Evolutionary conservation across 64 coral and sea anemone species (phyloP), one percentile per base, ranked within the genome.

Genomic region (Catalaphyllia jardinei): DNA sequence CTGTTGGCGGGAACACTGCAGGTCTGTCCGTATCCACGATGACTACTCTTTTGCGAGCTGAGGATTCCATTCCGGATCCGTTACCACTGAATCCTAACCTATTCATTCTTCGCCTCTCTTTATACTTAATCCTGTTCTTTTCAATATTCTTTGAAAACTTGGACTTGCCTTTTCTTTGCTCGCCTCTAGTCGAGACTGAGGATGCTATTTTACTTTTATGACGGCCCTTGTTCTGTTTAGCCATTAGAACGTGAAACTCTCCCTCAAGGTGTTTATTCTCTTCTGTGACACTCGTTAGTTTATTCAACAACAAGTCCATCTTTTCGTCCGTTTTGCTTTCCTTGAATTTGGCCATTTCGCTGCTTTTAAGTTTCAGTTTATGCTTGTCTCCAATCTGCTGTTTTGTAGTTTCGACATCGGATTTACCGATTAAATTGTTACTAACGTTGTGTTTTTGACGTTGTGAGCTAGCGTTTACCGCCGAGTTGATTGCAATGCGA

Each of bases 251-350:
- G 8, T 51, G 67, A 73, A 92, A 61, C 55, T 92, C 90, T 60
- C 46, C 31, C 60, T 92, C 90, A 72, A 92, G 83, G 13, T 25
- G 35, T 71, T 69, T 49, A 28, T 92, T 92, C 61, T 92, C 90
- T 42, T 92, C 18, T 51, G 76, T 92, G 49, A 92, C 74, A 4
- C 79, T 54, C 0, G 61, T 31, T 28, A 92, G 18, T 30, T 86
- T 73, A 19, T 92, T 87, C 30, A 77, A 30, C 52, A 92, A 27
- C 8, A 78, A 29, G 18, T 92, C 83, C 74, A 92, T 92, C 22
- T 75, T 75, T 60, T 59, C 4, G 6, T 76, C 74, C 46, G 71
- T 33, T 33, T 17, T 50, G 52, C 72, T 88, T 88, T 76, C 14
- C 16, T 19, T 77, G 28, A 3, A 31, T 6, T 39, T 16, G 63